Percentiles rank a stretch among this genome's conserved stretches.
These are phyloP conservation scores for Fragum whitleyi DNA, from an alignment of 2,888 invertebrate species.

Conservation along the genomic window DNA sequence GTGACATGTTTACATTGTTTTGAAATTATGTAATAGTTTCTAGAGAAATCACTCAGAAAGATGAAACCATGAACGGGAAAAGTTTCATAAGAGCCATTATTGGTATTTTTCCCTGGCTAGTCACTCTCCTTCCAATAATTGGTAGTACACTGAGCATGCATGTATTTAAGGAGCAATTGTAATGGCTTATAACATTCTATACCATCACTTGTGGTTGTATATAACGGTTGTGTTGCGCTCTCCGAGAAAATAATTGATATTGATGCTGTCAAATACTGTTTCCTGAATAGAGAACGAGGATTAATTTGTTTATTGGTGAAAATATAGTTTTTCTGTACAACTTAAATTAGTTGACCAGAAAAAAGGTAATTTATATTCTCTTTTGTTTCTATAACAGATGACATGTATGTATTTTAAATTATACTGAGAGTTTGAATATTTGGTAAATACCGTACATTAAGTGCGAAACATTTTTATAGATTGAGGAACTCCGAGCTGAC, in stretches of 20 bases:
- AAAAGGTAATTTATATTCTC: too few relatives aligned
- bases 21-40: not conserved
- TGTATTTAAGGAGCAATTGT: constrained; percentile 9
- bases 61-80: not conserved
- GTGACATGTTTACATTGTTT: not conserved
- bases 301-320: not conserved
- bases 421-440: too few relatives aligned
- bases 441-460: too few relatives aligned
- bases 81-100: constrained; percentile 2
- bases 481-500: too few relatives aligned
- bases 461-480: too few relatives aligned
- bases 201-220: not conserved
- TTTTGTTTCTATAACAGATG: too few relatives aligned
- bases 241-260: not conserved
- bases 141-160: not conserved
- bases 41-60: not conserved
- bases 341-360: not conserved
- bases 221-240: not conserved
- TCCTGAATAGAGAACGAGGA: not conserved
- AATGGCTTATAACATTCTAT: not conserved
- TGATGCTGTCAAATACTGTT: not conserved
- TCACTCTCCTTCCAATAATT: not conserved
- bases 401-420: too few relatives aligned
- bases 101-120: constrained; percentile 9
- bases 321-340: not conserved